Percentiles rank a stretch among this genome's conserved stretches.
phyloP scores from a whole-genome alignment of 1,140 invertebrate species.

The Pseudachorutes palmiensis region DNA sequence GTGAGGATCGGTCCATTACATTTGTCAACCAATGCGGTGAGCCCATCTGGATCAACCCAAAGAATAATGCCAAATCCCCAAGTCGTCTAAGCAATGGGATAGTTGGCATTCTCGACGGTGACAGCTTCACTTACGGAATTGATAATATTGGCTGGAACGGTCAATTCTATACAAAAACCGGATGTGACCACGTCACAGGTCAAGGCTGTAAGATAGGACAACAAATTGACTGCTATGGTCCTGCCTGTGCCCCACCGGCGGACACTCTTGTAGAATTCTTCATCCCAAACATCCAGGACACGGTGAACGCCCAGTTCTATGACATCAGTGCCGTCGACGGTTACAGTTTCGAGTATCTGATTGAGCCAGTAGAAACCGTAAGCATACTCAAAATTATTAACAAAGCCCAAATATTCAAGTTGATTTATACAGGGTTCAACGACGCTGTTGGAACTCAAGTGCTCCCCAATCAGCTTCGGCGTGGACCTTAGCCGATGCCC shows the following conservation, averaged over 20 bases:
- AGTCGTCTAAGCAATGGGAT: background rate
- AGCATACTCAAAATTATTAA: no score
- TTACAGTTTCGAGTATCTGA: background rate
- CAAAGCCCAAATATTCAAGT: no score
- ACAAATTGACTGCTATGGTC: background rate
- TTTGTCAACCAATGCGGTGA: background rate
- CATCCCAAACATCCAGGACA: background rate
- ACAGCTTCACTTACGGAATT: background rate
- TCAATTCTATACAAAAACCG: background rate
- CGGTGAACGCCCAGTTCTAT: background rate
- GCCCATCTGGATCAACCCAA: background rate
- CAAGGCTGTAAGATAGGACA: background rate
- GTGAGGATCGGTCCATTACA: no score
- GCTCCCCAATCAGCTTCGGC: no score
- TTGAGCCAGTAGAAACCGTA: background rate
- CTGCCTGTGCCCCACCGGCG: background rate
- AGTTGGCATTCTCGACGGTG: background rate
- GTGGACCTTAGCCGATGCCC: no score
- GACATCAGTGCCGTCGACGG: background rate
- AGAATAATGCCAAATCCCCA: background rate
- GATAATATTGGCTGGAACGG: background rate
- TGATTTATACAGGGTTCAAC: no score
- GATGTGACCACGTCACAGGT: background rate
- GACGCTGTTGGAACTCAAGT: no score
- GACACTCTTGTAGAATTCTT: background rate